Conservation (phyloP, 2,113 vertebrate species). For the Ptyas mucosa region DNA sequence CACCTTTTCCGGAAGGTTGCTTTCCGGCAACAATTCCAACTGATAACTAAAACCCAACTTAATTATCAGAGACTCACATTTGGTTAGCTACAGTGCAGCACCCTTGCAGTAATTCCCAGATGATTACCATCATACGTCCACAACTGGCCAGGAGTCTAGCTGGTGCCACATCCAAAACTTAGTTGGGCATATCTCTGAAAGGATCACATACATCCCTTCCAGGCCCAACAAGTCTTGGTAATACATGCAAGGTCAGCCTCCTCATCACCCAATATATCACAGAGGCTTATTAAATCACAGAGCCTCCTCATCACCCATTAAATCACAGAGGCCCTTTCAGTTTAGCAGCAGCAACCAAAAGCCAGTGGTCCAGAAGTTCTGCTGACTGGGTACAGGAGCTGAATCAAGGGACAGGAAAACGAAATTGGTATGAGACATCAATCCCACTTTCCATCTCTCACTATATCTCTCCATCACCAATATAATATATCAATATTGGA, state of each 20-base stretch:
- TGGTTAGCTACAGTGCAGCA: not conserved
- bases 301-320: not conserved
- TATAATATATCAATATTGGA: not conserved
- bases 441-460: not conserved
- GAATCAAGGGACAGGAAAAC: not conserved
- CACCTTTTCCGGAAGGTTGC: not conserved
- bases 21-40: not conserved
- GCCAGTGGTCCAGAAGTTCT: not conserved
- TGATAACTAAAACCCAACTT: not conserved
- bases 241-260: not conserved
- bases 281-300: not conserved
- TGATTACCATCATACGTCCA: not conserved
- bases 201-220: not conserved
- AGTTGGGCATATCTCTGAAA: not conserved
- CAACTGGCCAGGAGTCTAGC: not conserved
- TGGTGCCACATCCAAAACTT: not conserved
- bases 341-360: not conserved
- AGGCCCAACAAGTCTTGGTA: not conserved
- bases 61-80: not conserved
- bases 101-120: not conserved
- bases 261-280: not conserved
- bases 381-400: not conserved
- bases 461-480: not conserved
- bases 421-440: not conserved
- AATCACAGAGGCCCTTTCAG: not conserved